These are phyloP conservation scores for Furcifer pardalis DNA, from an alignment of 2,797 vertebrate genomes.

Conservation along the genomic window DNA sequence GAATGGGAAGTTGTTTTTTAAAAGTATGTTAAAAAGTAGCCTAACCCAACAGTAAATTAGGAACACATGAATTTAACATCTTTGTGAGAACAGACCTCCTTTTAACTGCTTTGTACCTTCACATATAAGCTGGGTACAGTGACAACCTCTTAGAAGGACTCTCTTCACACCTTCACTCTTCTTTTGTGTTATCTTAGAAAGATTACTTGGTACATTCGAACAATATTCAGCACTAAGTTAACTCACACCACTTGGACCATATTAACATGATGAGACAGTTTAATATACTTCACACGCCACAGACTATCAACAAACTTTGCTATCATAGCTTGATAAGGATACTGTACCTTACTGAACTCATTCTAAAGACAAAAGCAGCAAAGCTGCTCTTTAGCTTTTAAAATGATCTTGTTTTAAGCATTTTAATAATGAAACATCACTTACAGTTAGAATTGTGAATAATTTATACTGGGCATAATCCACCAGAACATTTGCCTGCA, in stretches of 20 bases:
- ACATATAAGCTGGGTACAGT: constrained; percentile 66
- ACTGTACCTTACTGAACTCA: constrained; percentile 64
- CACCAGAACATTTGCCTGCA: not conserved
- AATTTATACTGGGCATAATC: not conserved
- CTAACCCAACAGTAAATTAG: constrained; percentile 9
- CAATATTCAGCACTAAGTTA: constrained; percentile 72
- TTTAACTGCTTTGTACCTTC: constrained; percentile 74
- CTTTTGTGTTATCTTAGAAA: constrained; percentile 75
- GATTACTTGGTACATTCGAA: constrained; percentile 72
- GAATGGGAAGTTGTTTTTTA: constrained; percentile 28
- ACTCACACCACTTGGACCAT: constrained; percentile 68
- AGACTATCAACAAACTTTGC: constrained; percentile 73
- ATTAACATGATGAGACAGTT: constrained; percentile 70
- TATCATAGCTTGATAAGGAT: constrained; percentile 72
- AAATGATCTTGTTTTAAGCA: constrained; percentile 66
- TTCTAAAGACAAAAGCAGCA: constrained; percentile 79
- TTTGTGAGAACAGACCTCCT: constrained; percentile 71
- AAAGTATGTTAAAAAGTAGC: constrained; percentile 41
- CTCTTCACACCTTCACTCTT: constrained; percentile 76
- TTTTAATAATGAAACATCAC: constrained; percentile 51
- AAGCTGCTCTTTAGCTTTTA: constrained; percentile 59
- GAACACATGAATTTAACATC: constrained; percentile 51
- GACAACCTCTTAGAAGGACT: constrained; percentile 72
- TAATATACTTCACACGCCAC: constrained; percentile 81
- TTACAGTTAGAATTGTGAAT: not conserved